phyloP scores from a whole-genome alignment of 2,797 vertebrate genomes.

The Valencia hispanica region DNA sequence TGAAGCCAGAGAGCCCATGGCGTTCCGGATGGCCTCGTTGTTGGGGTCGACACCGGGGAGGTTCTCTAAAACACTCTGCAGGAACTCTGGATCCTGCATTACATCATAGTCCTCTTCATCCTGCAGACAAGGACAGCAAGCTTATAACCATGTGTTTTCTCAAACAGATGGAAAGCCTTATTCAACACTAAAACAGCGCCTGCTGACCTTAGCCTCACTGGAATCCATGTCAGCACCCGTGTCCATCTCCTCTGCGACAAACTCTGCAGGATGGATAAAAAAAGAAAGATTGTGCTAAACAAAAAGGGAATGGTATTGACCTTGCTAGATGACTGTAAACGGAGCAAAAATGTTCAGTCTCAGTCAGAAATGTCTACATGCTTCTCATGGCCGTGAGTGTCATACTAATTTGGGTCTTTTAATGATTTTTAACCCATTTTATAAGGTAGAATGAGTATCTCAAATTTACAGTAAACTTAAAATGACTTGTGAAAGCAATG shows the following conservation, averaged over 20 bases:
- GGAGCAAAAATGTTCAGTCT: not conserved
- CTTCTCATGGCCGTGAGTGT: not conserved
- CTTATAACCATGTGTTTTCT: not conserved
- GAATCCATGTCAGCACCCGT: constrained; percentile 72
- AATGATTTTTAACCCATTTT: not conserved
- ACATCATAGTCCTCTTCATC: constrained; percentile 97
- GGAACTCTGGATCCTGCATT: constrained; percentile 97
- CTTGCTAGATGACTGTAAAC: not conserved
- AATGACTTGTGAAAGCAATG: not conserved
- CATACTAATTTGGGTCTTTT: not conserved
- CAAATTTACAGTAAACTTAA: not conserved
- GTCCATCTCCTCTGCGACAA: constrained; percentile 72
- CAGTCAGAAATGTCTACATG: not conserved
- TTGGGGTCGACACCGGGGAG: constrained; percentile 94
- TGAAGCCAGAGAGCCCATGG: constrained; percentile 92
- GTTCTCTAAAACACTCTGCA: constrained; percentile 96
- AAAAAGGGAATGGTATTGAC: not conserved
- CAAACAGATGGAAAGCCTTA: not conserved
- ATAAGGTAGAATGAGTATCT: not conserved
- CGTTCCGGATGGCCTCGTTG: constrained; percentile 95
- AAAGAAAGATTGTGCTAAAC: not conserved
- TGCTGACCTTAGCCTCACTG: constrained; percentile 67
- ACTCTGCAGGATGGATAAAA: constrained; percentile 48
- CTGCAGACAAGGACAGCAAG: constrained; percentile 39
- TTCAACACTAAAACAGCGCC: not conserved